Evolutionary conservation across 1,140 invertebrate genomes (phyloP).

Genomic region (Drosophila albomicans): DNA sequence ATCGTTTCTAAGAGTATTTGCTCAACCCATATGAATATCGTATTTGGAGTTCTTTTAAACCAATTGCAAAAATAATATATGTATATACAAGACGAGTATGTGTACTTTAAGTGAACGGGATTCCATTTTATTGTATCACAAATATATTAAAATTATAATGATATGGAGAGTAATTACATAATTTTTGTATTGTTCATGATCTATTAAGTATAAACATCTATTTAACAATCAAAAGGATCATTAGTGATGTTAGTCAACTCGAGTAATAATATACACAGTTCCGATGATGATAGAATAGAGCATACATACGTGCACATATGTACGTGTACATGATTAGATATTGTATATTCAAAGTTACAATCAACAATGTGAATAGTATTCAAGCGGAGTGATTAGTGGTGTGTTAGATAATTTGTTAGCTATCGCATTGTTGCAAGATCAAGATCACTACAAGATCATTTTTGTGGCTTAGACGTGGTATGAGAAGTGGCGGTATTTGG

Average conservation of each 20-base stretch:
- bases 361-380: constrained; percentile 32
- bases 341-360: constrained; percentile 45
- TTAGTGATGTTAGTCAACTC: constrained; percentile 75
- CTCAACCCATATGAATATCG: constrained; percentile 69
- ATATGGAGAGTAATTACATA: constrained; percentile 60
- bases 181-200: constrained; percentile 37
- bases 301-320: constrained; percentile 52
- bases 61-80: constrained; percentile 37
- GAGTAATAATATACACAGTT: constrained; percentile 63
- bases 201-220: constrained; percentile 37
- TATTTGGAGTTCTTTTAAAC: constrained; percentile 36
- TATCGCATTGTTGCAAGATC: constrained; percentile 14
- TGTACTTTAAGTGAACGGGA: constrained; percentile 58
- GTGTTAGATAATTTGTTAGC: constrained; percentile 16
- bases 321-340: constrained; percentile 25
- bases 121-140: constrained; percentile 81
- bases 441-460: constrained; percentile 10
- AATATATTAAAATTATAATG: constrained; percentile 72
- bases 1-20: neutral
- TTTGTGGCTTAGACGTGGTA: constrained; percentile 90
- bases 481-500: constrained; percentile 92
- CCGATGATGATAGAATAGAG: constrained; percentile 47
- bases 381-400: constrained; percentile 43
- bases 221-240: constrained; percentile 58
- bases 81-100: constrained; percentile 21